Evolutionary conservation across 2,113 vertebrate species (phyloP).

Genomic region (Athene noctua): DNA sequence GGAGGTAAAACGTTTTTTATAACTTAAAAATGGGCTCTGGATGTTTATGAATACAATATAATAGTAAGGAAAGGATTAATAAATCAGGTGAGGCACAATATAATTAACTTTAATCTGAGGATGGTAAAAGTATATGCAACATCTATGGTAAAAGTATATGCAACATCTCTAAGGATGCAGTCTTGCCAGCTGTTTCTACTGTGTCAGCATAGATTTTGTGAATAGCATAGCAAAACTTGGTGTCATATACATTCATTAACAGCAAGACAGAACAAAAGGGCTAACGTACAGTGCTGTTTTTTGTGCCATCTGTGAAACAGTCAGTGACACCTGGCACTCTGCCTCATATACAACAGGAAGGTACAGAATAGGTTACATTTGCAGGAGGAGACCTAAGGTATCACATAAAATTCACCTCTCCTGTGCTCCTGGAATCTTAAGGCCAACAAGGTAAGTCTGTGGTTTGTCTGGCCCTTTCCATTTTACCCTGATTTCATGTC

Average conservation of each 20-base stretch:
- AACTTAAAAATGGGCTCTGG: neutral
- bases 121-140: neutral
- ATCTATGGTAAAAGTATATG: neutral
- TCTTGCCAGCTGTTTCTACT: neutral
- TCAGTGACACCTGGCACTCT: neutral
- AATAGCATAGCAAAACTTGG: neutral
- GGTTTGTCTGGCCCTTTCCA: neutral
- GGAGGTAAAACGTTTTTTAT: neutral
- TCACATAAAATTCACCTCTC: neutral
- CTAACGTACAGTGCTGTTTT: fast-evolving
- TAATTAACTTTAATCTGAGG: constrained; percentile 2
- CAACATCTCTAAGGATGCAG: neutral
- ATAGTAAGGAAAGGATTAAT: neutral
- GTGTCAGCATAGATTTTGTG: neutral
- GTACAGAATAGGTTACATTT: neutral
- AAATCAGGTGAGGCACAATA: neutral
- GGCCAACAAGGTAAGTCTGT: neutral
- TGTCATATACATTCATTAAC: neutral
- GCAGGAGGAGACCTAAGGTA: neutral
- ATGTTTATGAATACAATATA: neutral
- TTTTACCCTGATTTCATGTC: neutral
- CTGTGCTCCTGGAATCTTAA: neutral
- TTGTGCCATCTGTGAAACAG: neutral
- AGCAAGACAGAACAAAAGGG: neutral
- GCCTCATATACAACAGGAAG: neutral